Evolutionary conservation across 2,888 invertebrate genomes (phyloP), one percentile per base, ranked within the genome.

Genomic region (Agonum fuliginosum): DNA sequence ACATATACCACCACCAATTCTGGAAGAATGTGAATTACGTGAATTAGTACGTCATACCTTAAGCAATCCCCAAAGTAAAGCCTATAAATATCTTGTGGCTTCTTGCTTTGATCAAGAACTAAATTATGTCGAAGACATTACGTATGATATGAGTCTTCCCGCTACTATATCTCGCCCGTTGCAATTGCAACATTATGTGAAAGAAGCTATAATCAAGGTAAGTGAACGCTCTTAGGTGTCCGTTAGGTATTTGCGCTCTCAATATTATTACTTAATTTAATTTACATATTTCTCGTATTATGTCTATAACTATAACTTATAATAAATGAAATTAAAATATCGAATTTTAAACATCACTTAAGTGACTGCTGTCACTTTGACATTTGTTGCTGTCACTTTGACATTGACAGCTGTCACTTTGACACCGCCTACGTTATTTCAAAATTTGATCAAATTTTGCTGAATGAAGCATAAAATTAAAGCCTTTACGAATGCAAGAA

Each of bases 21-120:
- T 97, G n/a, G 95, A 96, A 82, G 96, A 97, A 80, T 92, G 93
- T 0, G 94, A 95, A 79, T 86, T 97, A 0, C 93, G 94, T 70
- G 96, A 96, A 81, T 91, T 95, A 83, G 88, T 98, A 10, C 89
- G 93, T 0, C 94, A 95, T 81, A 95, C 95, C 0, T 88, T 98
- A 0, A 91, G 92, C 10, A 95, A 96, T 84, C 92, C 95, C 0
- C 93, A 94, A 85, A 93, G 92, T 84, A 94, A 93, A 86, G 91
- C 91, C 0, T 95, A 95, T 86, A 93, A 93, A 83, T 89, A 92
- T 85, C 87, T 94, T 24, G 89, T 94, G 0, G 88, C 88, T 2
- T 89, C 89, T 22, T 91, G 91, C 82, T 90, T 91, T 80, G 87
- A 87, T 51, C 90, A 90, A 83, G 85, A 85, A 5, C 78, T 85